Base-by-base conservation (phyloP, 2,888 invertebrate genomes). In the Mythimna lalbum region DNA sequence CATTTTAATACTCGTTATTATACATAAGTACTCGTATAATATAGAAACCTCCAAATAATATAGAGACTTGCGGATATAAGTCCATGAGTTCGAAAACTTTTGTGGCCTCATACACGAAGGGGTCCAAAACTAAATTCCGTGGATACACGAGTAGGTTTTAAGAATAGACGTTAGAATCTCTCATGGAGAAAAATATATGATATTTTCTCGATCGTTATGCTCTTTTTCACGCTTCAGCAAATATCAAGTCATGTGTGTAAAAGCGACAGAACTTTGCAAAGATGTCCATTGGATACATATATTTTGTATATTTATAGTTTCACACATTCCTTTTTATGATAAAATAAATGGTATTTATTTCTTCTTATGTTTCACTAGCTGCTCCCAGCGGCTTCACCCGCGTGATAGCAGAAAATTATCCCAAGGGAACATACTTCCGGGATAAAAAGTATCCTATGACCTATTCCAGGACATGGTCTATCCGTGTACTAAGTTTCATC, bases 181-280 rank as follows among this genome's bases (percentile, higher is more conserved):
- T 75, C 68, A 61, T 56, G 53, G 33, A 80, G 68, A 75, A 75
- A 77, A 76, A 76, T 75, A 62, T 71, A 62, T 64, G 43, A 67
- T 67, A 67, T 67, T 76, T 66, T 50, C 70, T 53, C 63, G 43
- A 50, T 64, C 60, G 63, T 63, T 43, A 56, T 56, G 49, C 63
- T 67, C 62, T 55, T 59, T 67, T 76, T 80, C 27, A 80, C 78
- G 61, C 49, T 62, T 19, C 75, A 52, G 19, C 43, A 59, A 55
- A 79, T 53, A 74, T 80, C 67, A 80, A 80, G 67, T 67, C 81
- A 80, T 72, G 72, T 72, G 53, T 73, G 67, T 60, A 53, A 66
- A 68, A 73, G 65, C 63, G 64, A 49, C 57, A 57, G 60, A 65
- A 77, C 52, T 79, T 60, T 67, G 59, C 52, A 47, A 80, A 64